These are phyloP conservation scores for Rotaria magnacalcarata DNA, from an alignment of 2,888 invertebrate genomes.

Conservation along the genomic window DNA sequence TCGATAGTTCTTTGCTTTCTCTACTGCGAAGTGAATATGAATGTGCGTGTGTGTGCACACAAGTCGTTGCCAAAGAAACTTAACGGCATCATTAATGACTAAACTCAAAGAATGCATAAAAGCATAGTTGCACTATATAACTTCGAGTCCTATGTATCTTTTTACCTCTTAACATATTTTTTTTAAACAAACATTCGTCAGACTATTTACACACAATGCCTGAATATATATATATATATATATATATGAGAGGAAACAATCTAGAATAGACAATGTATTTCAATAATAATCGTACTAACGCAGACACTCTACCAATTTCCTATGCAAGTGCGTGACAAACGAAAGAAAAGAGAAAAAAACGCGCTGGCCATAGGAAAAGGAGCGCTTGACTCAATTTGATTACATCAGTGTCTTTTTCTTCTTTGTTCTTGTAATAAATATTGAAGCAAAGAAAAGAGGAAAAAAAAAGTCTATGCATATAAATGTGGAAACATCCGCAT, in stretches of 20 bases:
- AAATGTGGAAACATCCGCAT: conserved; percentile 1
- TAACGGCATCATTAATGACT: background rate
- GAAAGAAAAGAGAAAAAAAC: background rate
- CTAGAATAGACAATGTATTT: background rate
- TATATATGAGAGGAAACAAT: background rate
- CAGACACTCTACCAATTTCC: background rate
- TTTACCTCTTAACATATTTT: background rate
- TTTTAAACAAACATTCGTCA: background rate
- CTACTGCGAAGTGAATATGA: background rate
- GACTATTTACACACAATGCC: background rate
- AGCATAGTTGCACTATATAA: background rate
- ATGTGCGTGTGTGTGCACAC: background rate
- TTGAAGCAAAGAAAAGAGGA: background rate
- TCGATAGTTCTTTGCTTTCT: conserved; percentile 4
- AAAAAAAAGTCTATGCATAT: background rate
- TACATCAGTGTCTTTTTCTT: conserved; percentile 18
- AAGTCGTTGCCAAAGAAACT: conserved; percentile 19
- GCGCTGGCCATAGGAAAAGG: background rate
- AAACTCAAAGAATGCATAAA: background rate
- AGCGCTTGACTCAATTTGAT: conserved; percentile 27
- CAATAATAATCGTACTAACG: background rate
- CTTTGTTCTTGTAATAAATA: background rate
- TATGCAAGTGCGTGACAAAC: conserved; percentile 7
- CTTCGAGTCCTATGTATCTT: background rate
- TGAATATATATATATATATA: background rate